Evolutionary conservation across 2,888 invertebrate genomes (phyloP).

Genomic region (Ornithoptera alexandrae): DNA sequence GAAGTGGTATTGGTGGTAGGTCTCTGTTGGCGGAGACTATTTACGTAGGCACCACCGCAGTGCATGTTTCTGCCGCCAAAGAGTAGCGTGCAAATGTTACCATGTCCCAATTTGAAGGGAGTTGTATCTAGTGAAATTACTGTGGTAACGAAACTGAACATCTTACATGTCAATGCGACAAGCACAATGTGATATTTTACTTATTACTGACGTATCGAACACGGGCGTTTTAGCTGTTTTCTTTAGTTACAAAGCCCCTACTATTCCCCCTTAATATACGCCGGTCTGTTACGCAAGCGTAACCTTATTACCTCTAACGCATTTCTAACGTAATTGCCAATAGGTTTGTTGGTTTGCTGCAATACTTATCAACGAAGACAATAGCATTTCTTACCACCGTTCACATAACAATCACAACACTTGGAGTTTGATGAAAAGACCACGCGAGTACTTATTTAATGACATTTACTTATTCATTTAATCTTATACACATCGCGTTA

Average conservation of each 20-base stretch:
- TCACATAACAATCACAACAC: constrained; percentile 63
- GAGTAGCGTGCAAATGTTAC: no score
- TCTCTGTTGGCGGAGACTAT: no score
- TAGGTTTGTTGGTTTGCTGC: constrained; percentile 32
- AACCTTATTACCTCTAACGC: constrained; percentile 36
- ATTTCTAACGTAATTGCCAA: constrained; percentile 42
- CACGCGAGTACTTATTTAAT: constrained; percentile 32
- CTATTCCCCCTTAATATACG: background rate
- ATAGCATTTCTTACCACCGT: constrained; percentile 40
- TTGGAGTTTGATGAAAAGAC: constrained; percentile 40
- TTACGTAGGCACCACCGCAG: no score
- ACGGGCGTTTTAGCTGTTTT: background rate
- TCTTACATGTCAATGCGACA: no score
- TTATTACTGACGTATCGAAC: no score
- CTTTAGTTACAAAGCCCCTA: background rate
- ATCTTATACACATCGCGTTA: no score
- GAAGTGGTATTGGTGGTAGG: no score
- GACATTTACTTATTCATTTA: background rate
- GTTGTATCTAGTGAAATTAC: no score
- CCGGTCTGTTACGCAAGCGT: constrained; percentile 15
- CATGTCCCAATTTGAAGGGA: no score
- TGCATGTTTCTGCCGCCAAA: no score
- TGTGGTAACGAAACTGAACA: no score
- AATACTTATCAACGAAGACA: constrained; percentile 42
- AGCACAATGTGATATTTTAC: background rate